phyloP scores from a whole-genome alignment of 2,113 vertebrate species.

The Hippocampus zosterae region DNA sequence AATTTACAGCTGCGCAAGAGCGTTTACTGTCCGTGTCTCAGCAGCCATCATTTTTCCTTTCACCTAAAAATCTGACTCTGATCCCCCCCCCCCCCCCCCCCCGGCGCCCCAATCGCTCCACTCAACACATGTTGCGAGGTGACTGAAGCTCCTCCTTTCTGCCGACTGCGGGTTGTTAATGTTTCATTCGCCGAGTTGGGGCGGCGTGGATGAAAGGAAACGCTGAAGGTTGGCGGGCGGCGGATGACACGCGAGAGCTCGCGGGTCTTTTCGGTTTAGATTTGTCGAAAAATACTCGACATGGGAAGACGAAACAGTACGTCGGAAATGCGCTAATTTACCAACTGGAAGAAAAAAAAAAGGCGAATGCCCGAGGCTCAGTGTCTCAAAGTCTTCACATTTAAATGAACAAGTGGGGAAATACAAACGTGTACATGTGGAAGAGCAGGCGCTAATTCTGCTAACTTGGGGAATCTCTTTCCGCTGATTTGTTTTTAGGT shows the following conservation, averaged over 20 bases:
- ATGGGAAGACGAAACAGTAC: neutral
- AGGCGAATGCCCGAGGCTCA: neutral
- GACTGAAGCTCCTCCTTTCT: constrained; percentile 8
- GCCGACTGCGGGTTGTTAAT: constrained; percentile 20
- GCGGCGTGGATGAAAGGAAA: constrained; percentile 4
- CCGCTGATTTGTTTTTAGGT: too few species aligned
- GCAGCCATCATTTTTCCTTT: neutral
- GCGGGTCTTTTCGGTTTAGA: neutral
- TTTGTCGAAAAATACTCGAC: neutral
- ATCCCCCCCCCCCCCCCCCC: neutral
- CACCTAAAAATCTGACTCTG: neutral
- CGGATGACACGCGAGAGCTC: neutral
- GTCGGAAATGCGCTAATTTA: neutral
- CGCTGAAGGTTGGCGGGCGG: neutral
- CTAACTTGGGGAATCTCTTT: too few species aligned
- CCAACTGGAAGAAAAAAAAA: neutral
- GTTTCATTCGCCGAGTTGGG: constrained; percentile 30
- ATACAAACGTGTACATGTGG: neutral
- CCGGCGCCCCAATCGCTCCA: neutral
- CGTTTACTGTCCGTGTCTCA: neutral
- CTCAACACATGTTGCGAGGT: constrained; percentile 18
- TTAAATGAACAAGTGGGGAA: neutral
- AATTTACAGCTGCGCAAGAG: constrained; percentile 20
- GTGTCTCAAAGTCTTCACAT: neutral
- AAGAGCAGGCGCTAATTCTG: neutral